These are phyloP conservation scores for Xanthia togata DNA, from an alignment of 2,888 invertebrate species.

Conservation along the genomic window DNA sequence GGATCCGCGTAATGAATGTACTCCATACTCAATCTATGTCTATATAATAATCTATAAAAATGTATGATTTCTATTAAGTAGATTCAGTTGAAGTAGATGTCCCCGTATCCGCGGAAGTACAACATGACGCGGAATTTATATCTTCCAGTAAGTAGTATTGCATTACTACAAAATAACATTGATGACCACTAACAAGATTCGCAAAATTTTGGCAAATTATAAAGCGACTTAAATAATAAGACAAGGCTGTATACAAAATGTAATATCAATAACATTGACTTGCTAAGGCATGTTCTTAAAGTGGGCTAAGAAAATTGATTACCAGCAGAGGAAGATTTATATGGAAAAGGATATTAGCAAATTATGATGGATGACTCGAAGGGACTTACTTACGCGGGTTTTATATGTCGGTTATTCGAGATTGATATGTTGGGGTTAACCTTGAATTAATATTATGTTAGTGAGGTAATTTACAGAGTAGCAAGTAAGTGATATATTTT, in stretches of 20 bases:
- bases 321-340: constrained; percentile 57
- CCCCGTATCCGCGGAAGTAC: neutral
- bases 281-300: constrained; percentile 23
- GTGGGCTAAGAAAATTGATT: constrained; percentile 54
- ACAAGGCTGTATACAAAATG: constrained; percentile 5
- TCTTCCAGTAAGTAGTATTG: neutral
- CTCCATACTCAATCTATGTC: no score
- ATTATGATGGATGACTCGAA: constrained; percentile 62
- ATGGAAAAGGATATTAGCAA: constrained; percentile 62
- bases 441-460: constrained; percentile 36
- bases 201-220: neutral
- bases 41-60: no score
- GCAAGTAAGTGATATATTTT: neutral
- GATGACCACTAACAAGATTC: neutral
- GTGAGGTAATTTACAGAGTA: neutral
- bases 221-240: neutral
- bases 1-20: no score
- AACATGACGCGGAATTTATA: neutral
- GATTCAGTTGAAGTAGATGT: neutral
- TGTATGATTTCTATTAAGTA: no score
- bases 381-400: constrained; percentile 40
- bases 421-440: constrained; percentile 45
- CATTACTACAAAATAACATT: neutral
- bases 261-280: constrained; percentile 47
- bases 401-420: constrained; percentile 35